Evolutionary conservation across 2,797 vertebrate genomes (phyloP), one percentile per base, ranked within the genome.

Genomic region (Siniperca scherzeri): DNA sequence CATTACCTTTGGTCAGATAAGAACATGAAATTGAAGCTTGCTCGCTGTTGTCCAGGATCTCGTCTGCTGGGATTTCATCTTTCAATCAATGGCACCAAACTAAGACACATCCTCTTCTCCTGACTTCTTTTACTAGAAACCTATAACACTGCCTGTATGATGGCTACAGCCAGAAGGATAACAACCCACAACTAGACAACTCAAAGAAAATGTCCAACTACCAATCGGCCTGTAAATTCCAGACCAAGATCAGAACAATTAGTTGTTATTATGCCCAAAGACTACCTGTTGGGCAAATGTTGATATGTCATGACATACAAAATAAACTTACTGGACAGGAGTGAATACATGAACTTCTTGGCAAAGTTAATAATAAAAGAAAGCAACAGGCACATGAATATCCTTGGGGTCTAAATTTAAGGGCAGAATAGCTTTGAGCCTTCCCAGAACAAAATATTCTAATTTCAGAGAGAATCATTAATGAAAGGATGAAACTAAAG

Each of bases 391-490:
- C 21, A 30, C 3, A 38, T 56, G 17, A 36, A 60, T 10, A 21
- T 2, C 38, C 10, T 44, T 36, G 7, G 52, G 8, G 33, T 36
- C 4, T 9, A 17, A 22, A 70, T 70, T 22, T 70, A 60, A 62
- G 5, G 36, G 40, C 25, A 42, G 12, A 14, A 52, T 19, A 38
- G 48, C 53, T 66, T 61, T 66, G 38, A 66, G 46, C 22, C 40
- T 8, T 14, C 2, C 30, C 38, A 75, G 30, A 60, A 60, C 12
- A 64, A 72, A 61, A 66, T 17, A 19, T 27, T 33, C 64, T 44
- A 12, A 48, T 59, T 68, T 80, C 25, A 19, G 27, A 70, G 42
- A 67, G 59, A 81, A 86, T 82, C 67, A 65, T 59, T 61, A 36
- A 82, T 75, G 30, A 65, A 52, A 11, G 21, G 13, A 71, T 70